phyloP scores from a whole-genome alignment of 2,797 vertebrate species.

The Poeciliopsis presidionis region DNA sequence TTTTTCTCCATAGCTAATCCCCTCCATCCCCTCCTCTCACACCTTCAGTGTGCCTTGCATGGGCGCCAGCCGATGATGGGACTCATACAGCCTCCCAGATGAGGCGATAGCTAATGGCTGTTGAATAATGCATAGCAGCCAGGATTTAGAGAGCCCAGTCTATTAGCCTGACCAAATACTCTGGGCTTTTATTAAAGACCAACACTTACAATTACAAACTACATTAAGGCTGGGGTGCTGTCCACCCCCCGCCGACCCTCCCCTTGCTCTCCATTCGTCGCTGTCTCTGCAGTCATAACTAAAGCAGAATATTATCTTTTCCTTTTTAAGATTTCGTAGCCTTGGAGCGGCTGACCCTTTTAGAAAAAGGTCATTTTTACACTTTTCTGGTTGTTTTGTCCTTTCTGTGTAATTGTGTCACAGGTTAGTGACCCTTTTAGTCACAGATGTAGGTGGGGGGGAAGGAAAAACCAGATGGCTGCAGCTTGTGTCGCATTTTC shows the following conservation, averaged over 20 bases:
- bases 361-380: slow-evolving; percentile 62
- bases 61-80: slow-evolving; percentile 68
- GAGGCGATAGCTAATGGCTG: slow-evolving; percentile 79
- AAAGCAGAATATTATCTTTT: slow-evolving; percentile 67
- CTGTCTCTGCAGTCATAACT: slow-evolving; percentile 47
- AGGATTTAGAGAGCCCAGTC: slow-evolving; percentile 81
- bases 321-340: slow-evolving; percentile 73
- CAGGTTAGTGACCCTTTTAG: slow-evolving; percentile 70
- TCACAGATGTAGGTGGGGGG: slow-evolving; percentile 40
- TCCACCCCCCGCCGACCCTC: slow-evolving; percentile 37
- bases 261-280: slow-evolving; percentile 43
- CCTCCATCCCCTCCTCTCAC: slow-evolving; percentile 33
- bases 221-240: slow-evolving; percentile 76
- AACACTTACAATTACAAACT: slow-evolving; percentile 84
- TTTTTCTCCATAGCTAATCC: slow-evolving; percentile 42
- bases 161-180: slow-evolving; percentile 83
- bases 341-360: slow-evolving; percentile 68
- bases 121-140: slow-evolving; percentile 82
- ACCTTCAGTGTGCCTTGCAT: slow-evolving; percentile 54
- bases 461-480: slow-evolving; percentile 34
- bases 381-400: slow-evolving; percentile 65
- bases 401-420: slow-evolving; percentile 59
- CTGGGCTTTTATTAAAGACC: slow-evolving; percentile 81
- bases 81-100: slow-evolving; percentile 82
- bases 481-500: slow-evolving; percentile 40